phyloP scores from a whole-genome alignment of 1,140 invertebrate genomes.

The Pachyrhynchus sulphureomaculatus region DNA sequence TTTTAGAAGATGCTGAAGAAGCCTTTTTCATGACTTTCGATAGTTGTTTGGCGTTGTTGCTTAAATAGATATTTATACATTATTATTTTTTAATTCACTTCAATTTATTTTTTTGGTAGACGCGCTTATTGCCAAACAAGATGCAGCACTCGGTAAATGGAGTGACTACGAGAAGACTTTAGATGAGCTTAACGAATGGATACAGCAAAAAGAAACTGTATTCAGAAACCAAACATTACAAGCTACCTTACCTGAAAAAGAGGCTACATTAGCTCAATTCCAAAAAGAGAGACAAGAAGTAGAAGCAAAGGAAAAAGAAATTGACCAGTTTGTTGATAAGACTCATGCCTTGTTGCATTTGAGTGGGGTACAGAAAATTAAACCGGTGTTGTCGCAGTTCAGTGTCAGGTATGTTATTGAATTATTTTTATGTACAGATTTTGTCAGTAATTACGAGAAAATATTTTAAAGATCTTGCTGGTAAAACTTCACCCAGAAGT shows the following conservation, averaged over 20 bases:
- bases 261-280: constrained; percentile 70
- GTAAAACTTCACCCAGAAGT: too few species aligned
- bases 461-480: too few species aligned
- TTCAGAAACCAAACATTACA: constrained; percentile 85
- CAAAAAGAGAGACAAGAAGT: constrained; percentile 74
- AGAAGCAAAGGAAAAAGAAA: constrained; percentile 72
- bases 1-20: too few species aligned
- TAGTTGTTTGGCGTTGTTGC: too few species aligned
- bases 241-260: constrained; percentile 79
- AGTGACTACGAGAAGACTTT: constrained; percentile 81
- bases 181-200: constrained; percentile 80
- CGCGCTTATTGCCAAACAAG: constrained; percentile 66
- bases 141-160: constrained; percentile 79
- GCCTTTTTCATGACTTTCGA: too few species aligned
- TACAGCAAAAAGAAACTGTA: constrained; percentile 76
- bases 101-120: constrained; percentile 52
- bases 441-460: too few species aligned
- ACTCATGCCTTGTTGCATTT: constrained; percentile 83
- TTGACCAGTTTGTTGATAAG: constrained; percentile 87
- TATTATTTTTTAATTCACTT: not conserved
- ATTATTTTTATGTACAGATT: too few species aligned
- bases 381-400: constrained; percentile 85
- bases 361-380: constrained; percentile 82
- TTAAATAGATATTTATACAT: constrained; percentile 3
- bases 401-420: constrained; percentile 63